Percentiles rank a stretch among this genome's conserved stretches.
Conservation (phyloP, 2,113 vertebrate species). For the Pao palembangensis region DNA sequence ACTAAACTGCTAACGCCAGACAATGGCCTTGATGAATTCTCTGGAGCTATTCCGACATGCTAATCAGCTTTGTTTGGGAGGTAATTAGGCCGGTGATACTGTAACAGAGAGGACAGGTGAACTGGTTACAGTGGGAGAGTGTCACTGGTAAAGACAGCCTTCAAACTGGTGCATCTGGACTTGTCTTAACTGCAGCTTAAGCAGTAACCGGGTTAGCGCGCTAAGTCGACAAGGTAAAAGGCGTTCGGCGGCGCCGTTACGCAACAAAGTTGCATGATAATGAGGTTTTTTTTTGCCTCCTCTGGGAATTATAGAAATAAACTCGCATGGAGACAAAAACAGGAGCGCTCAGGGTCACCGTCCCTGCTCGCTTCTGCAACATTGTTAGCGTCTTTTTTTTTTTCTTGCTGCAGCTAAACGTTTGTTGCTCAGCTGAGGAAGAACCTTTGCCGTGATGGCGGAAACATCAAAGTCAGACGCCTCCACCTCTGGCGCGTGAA, state of each 20-base stretch:
- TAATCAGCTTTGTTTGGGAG: too few species aligned
- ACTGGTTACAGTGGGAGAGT: too few species aligned
- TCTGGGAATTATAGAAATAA: conserved; percentile 24
- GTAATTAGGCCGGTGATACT: too few species aligned
- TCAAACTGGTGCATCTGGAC: too few species aligned
- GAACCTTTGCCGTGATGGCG: background rate
- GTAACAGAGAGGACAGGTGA: too few species aligned
- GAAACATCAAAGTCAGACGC: conserved; percentile 14
- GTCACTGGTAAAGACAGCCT: too few species aligned
- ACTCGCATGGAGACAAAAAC: conserved; percentile 41
- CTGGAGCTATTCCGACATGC: too few species aligned
- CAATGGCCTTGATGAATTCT: too few species aligned
- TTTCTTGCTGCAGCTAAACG: background rate
- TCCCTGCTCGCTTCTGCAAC: conserved; percentile 6
- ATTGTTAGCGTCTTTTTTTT: background rate
- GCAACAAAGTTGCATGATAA: conserved; percentile 52
- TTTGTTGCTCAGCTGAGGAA: background rate
- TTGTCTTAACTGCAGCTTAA: background rate
- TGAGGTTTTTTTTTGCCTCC: conserved; percentile 37
- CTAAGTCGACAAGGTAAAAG: conserved; percentile 34
- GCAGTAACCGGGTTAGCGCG: conserved; percentile 28
- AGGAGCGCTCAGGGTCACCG: conserved; percentile 18
- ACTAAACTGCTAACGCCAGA: too few species aligned
- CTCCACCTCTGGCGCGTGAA: conserved; percentile 32
- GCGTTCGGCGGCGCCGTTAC: conserved; percentile 37